A percentile compares a stretch with the other conserved stretches of the same genome.
These are phyloP conservation scores for Heliconius charithonia DNA, from an alignment of 2,888 invertebrate genomes.

Conservation along the genomic window DNA sequence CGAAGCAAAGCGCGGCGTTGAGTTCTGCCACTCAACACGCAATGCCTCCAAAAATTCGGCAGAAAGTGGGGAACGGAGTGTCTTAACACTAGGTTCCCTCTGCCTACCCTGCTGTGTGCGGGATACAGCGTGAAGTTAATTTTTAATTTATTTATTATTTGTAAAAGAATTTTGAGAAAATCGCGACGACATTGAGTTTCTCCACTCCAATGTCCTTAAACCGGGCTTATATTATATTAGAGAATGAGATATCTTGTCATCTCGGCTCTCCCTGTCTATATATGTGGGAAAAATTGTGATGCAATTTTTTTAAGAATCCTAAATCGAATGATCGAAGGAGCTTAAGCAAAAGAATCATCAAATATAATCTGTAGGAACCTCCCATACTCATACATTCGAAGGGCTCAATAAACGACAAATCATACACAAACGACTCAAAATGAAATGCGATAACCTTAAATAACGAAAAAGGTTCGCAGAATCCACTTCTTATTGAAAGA, in stretches of 20 bases:
- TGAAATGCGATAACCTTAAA: constrained; percentile 37
- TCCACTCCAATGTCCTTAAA: no score
- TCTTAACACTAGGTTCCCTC: no score
- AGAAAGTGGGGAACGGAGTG: no score
- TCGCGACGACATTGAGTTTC: no score
- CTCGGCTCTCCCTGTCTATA: background rate
- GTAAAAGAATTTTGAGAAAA: background rate
- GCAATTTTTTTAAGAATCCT: background rate
- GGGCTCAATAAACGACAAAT: constrained; percentile 30
- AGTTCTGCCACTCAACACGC: no score
- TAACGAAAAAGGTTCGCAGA: constrained; percentile 27
- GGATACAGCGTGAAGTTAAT: no score
- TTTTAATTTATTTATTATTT: background rate
- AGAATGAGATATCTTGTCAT: no score
- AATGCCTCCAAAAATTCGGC: no score
- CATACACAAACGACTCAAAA: constrained; percentile 35
- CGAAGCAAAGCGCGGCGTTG: no score
- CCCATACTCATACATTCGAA: constrained; percentile 13
- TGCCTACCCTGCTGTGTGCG: no score
- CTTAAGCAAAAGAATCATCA: background rate
- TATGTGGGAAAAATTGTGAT: background rate
- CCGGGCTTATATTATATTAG: no score
- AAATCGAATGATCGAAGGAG: background rate
- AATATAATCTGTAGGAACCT: constrained; percentile 18
- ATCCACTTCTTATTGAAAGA: constrained; percentile 37